Conservation (phyloP, 2,113 vertebrate genomes). For the Phyllostomus discolor region DNA sequence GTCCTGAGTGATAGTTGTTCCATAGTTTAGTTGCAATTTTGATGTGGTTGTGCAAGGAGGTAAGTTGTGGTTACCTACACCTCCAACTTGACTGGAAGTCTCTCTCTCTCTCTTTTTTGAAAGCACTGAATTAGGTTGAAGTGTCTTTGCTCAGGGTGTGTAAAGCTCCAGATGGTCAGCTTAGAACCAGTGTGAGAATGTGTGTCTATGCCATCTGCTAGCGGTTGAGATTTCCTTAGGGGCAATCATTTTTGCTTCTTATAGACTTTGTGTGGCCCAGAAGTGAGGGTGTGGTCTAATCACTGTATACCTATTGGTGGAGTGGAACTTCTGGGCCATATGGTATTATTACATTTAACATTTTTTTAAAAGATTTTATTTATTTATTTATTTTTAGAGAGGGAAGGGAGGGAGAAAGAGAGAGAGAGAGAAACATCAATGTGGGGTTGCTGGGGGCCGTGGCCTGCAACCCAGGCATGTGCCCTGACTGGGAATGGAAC, state of each 20-base stretch:
- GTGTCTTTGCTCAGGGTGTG: background rate
- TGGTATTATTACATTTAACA: background rate
- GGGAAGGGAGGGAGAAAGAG: no score
- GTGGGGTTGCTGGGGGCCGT: no score
- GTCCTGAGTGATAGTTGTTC: no score
- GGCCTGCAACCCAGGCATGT: no score
- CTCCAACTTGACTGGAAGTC: no score
- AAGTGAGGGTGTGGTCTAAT: background rate
- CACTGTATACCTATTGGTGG: background rate
- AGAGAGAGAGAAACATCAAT: no score
- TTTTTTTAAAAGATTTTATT: background rate
- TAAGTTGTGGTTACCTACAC: no score
- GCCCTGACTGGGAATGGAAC: no score
- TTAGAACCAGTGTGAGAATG: background rate
- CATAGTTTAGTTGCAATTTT: no score
- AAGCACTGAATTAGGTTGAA: background rate
- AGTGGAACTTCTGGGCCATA: background rate
- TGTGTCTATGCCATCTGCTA: background rate
- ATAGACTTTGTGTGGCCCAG: background rate
- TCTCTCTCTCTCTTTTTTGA: no score
- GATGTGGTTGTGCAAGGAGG: no score
- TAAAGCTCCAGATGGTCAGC: background rate
- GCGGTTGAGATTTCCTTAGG: background rate
- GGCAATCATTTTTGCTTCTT: background rate
- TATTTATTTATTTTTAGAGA: no score